Evolutionary conservation across 2,113 vertebrate genomes (phyloP).

Genomic region (Aptenodytes patagonicus): DNA sequence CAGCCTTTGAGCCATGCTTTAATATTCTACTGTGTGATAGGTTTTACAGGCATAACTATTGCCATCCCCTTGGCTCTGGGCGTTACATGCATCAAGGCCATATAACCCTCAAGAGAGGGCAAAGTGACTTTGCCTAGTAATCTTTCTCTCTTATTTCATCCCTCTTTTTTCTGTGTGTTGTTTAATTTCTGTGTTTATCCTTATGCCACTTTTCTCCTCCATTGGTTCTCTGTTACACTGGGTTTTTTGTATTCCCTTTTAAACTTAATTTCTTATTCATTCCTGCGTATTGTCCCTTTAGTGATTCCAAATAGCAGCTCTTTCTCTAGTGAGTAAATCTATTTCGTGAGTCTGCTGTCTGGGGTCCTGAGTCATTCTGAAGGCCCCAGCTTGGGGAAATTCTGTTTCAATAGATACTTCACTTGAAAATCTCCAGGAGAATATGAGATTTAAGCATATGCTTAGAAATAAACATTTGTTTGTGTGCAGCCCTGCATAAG

Average conservation of each 20-base stretch:
- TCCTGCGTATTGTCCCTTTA: background rate
- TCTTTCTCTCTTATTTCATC: background rate
- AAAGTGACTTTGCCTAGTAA: conserved; percentile 19
- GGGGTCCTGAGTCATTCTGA: background rate
- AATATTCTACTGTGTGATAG: background rate
- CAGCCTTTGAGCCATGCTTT: background rate
- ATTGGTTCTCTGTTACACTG: background rate
- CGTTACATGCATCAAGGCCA: background rate
- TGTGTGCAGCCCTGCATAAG: background rate
- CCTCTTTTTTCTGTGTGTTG: background rate
- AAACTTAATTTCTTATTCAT: background rate
- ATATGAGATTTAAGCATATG: background rate
- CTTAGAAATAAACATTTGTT: background rate
- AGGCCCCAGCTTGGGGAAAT: background rate
- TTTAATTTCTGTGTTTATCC: background rate
- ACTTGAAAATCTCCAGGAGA: background rate
- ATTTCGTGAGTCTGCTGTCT: background rate
- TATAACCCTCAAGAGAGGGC: conserved; percentile 27
- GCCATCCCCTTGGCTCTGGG: conserved; percentile 23
- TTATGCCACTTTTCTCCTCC: background rate
- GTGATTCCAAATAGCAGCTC: background rate
- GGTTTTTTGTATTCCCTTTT: background rate
- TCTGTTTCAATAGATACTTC: background rate
- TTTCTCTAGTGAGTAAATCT: background rate
- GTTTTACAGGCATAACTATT: background rate